Base-by-base conservation (phyloP, 2,113 vertebrate genomes). In the Myanophis thanlyinensis region DNA sequence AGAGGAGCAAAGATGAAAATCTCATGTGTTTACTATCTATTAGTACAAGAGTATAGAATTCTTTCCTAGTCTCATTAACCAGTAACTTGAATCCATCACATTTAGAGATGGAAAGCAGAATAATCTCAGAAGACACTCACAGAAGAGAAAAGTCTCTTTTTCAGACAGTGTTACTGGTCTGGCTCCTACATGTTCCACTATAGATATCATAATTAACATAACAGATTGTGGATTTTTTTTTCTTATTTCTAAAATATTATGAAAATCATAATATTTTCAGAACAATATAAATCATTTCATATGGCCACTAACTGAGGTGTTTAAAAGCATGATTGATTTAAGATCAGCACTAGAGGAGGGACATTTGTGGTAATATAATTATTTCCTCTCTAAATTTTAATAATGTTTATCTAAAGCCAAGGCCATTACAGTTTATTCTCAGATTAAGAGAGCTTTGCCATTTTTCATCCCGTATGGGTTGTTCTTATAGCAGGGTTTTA, bases 301-400 rank as follows among this genome's bases (percentile, higher is more conserved):
- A 10, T 90, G 35, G 47, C 35, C 48, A 90, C n/a, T 90, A 59
- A 25, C 56, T 27, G 56, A 1, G 48, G 46, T 47, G n/a, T 9
- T n/a, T 90, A 47, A 73, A 73, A 49, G 35, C 27, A 90, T 51
- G n/a, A 80, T 90, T 51, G 47, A 49, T n/a, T 73, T 46, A 51
- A 80, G 59, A 73, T 73, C 46, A 90, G 67, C 7, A 10, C 59
- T 23, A 51, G 59, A 51, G 44, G 54, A 30, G 44, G 40, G 46
- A 89, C n/a, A n/a, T 89, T 48, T 89, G 89, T 90, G 89, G 89
- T n/a, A 47, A 67, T 62, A 46, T 73, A 90, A 90, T 9, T 49
- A 80, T 90, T 90, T 90, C 89, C 59, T 51, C 49, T 80, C 12
- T 51, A n/a, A 30, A 35, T 51, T 90, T 48, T 62, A 51, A 35